Base-by-base conservation (phyloP, 2,113 vertebrate genomes). In the Cyprinodon tularosa region DNA sequence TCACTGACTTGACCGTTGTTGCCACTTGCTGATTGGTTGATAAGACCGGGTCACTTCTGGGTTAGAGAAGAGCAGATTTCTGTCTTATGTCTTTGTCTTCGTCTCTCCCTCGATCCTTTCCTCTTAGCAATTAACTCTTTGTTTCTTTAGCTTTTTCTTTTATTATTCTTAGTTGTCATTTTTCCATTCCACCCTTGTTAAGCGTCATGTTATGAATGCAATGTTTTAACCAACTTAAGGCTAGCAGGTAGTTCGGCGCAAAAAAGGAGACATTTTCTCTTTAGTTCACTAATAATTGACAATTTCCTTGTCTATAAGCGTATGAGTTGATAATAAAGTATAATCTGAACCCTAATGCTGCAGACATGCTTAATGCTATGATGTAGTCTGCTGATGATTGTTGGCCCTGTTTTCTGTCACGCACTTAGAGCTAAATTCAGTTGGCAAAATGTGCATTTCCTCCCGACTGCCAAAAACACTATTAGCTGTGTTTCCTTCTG, bases 291-390 rank as follows among this genome's bases (percentile, higher is more conserved):
- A 78, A 70, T 72, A 78, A 77, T 86, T 73, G 39, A 39, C 48
- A 71, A 29, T 39, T 42, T 74, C 74, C 84, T 79, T 90, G 86
- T 69, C 72, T 65, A 71, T 65, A 77, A 85, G 82, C 45, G 44
- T 72, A 89, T 84, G 90, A 84, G 91, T 93, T 90, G 0, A 78
- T 91, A 90, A 88, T 91, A 86, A 87, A 89, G 53, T 53, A 17
- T 42, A 80, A 76, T 81, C 78, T 53, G 68, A 68, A 44, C 29
- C 44, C 48, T 29, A 22, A 14, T 9, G 13, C 7, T 6, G 50
- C 17, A 57, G 20, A 57, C 9, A 8, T 9, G 50, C 17, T 57
- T 8, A 48, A 3, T 29, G 80, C 84, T 81, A 77, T 48, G 40
- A 4, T 72, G 53, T 81, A 66, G 71, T 80, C 67, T 78, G 68